phyloP scores from a whole-genome alignment of 2,797 vertebrate genomes.

The Hephaestus fuliginosus region DNA sequence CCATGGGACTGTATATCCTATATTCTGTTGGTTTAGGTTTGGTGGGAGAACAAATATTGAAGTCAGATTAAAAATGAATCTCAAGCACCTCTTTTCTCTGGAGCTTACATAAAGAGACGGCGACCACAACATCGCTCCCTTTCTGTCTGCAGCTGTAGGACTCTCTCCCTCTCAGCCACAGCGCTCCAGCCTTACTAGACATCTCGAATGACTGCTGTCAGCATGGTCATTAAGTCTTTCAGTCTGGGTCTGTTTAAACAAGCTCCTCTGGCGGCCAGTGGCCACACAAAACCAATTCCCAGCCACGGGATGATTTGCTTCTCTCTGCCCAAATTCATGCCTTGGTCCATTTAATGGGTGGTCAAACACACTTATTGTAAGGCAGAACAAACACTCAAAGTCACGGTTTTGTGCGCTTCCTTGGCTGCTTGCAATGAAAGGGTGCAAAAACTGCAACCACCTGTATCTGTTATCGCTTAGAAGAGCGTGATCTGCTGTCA shows the following conservation, averaged over 20 bases:
- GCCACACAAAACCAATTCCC: constrained; percentile 66
- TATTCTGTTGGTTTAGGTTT: constrained; percentile 71
- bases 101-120: constrained; percentile 63
- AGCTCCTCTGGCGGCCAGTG: constrained; percentile 66
- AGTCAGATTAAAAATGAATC: constrained; percentile 63
- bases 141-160: constrained; percentile 59
- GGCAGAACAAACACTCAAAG: constrained; percentile 62
- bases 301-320: constrained; percentile 56
- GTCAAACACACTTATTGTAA: constrained; percentile 71
- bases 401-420: constrained; percentile 59
- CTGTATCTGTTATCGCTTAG: constrained; percentile 58
- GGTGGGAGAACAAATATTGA: constrained; percentile 64
- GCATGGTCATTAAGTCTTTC: constrained; percentile 77
- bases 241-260: constrained; percentile 79
- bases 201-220: constrained; percentile 82
- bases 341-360: constrained; percentile 67
- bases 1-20: constrained; percentile 56
- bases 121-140: constrained; percentile 68
- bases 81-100: constrained; percentile 57
- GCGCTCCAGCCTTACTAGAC: constrained; percentile 69
- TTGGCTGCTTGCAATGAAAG: constrained; percentile 41
- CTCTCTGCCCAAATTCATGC: constrained; percentile 59
- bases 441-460: constrained; percentile 54
- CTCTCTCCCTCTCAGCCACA: constrained; percentile 61
- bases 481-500: constrained; percentile 14